phyloP scores from a whole-genome alignment of 2,888 invertebrate species.

The Eretmocerus hayati region DNA sequence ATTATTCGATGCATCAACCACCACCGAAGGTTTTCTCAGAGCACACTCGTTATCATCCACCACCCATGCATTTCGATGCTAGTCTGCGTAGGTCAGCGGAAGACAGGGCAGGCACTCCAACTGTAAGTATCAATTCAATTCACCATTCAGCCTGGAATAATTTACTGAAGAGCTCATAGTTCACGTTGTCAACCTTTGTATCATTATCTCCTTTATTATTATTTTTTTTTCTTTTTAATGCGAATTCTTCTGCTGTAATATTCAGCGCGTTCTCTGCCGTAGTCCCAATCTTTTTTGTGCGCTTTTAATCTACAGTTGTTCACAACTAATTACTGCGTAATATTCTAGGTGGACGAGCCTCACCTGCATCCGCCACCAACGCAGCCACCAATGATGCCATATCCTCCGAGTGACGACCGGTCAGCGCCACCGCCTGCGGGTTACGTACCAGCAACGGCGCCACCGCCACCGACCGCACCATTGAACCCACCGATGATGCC shows the following conservation, averaged over 20 bases:
- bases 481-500: constrained; percentile 40
- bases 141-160: too few species aligned
- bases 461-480: constrained; percentile 22
- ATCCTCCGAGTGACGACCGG: constrained; percentile 43
- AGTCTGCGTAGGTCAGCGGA: constrained; percentile 47
- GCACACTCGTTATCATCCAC: constrained; percentile 34
- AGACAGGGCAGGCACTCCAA: constrained; percentile 66
- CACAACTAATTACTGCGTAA: too few species aligned
- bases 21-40: constrained; percentile 38
- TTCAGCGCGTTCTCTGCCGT: too few species aligned
- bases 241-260: too few species aligned
- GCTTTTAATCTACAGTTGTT: too few species aligned
- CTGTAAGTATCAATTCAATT: constrained; percentile 52
- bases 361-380: constrained; percentile 37
- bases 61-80: constrained; percentile 41
- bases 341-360: constrained; percentile 40
- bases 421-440: constrained; percentile 35
- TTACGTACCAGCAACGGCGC: constrained; percentile 22
- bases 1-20: constrained; percentile 12
- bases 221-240: background rate
- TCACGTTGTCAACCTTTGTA: background rate
- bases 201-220: background rate
- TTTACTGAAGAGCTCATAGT: too few species aligned
- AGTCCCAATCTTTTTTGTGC: too few species aligned
- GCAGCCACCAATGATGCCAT: constrained; percentile 40